phyloP scores from a whole-genome alignment of 2,888 invertebrate species.

The Chloromyia formosa region DNA sequence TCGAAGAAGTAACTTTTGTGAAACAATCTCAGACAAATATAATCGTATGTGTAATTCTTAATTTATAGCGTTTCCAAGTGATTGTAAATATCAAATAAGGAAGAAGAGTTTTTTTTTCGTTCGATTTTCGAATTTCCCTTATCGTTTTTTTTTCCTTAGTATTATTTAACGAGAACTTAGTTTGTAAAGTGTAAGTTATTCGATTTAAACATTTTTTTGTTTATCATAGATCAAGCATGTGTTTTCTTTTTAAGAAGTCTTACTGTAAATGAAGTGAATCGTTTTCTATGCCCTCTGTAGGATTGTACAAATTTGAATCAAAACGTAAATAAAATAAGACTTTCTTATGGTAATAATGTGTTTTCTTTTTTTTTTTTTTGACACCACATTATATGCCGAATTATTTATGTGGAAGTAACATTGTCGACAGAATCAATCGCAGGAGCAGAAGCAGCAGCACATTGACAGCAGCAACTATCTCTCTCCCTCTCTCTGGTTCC shows the following conservation, averaged over 20 bases:
- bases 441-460: too few species aligned
- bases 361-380: too few species aligned
- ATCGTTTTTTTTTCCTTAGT: neutral
- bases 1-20: neutral
- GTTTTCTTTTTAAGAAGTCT: slow-evolving; percentile 4
- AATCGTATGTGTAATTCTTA: too few species aligned
- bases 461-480: too few species aligned
- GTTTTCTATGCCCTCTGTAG: slow-evolving; percentile 36
- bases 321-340: slow-evolving; percentile 36
- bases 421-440: too few species aligned
- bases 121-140: too few species aligned
- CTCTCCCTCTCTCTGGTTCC: too few species aligned
- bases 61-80: too few species aligned
- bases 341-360: slow-evolving; percentile 14
- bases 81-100: too few species aligned
- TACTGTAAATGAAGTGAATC: neutral
- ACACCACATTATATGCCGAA: too few species aligned
- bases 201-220: neutral
- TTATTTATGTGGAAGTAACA: too few species aligned
- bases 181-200: neutral
- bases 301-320: slow-evolving; percentile 40
- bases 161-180: neutral
- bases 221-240: neutral
- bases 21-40: slow-evolving; percentile 14
- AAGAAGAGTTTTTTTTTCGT: too few species aligned